Base-by-base conservation (phyloP, 2,797 vertebrate species). In the Allobates femoralis region DNA sequence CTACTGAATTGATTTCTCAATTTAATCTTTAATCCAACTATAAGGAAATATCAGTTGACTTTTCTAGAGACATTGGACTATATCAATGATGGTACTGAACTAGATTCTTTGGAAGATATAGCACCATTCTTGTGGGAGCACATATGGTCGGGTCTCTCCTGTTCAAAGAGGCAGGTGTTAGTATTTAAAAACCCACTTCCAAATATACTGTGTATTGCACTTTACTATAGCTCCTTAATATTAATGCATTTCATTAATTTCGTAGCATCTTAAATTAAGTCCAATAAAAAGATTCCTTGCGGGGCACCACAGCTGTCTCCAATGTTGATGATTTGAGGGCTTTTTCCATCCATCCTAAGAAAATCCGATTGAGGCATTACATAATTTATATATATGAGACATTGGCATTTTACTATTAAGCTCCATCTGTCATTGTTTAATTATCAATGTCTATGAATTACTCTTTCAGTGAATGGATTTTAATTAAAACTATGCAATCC, bases 171-270 rank as follows among this genome's bases (percentile, higher is more conserved):
- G 21, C 46, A 83, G 79, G 85, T 83, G 80, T 64, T 80, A 21
- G 21, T 46, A 67, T 80, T 81, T 81, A 80, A 80, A 80, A 86
- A 19, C 77, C 78, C 84, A 81, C 51, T 81, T 50, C 80, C 69
- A 78, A 83, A 73, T 78, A 5, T 82, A 78, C 80, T 19, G 71
- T 66, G 21, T 66, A 76, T 51, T 77, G 62, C 46, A 30, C 7
- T 58, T 77, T 69, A 55, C 28, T 30, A 75, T 50, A 66, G 66
- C 50, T 76, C 26, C 41, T 76, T 83, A 74, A 77, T 83, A 87
- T 82, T 86, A 91, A 89, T 87, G 81, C 30, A 85, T 91, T 89
- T 86, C 79, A 88, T 91, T 87, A 89, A 91, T 89, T 56, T 87
- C 83, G 69, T 90, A 86, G 78, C 79, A 41, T 55, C 82, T 89